These are phyloP conservation scores for Leucoraja erinaceus DNA, from an alignment of 2,113 vertebrate genomes.

Conservation along the genomic window DNA sequence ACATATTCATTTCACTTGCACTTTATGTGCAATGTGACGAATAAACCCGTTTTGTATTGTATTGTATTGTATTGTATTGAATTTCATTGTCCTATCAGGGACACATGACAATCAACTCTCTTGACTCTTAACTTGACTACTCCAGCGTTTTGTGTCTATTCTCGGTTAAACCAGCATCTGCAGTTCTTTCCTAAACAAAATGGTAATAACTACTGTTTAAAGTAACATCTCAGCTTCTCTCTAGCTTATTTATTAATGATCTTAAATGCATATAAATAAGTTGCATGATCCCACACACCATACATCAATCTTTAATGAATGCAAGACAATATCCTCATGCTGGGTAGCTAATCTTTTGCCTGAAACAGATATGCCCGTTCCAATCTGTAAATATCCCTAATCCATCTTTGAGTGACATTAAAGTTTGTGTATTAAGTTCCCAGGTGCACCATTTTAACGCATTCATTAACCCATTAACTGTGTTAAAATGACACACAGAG, in stretches of 20 bases:
- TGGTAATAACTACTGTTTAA: not conserved
- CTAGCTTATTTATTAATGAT: not conserved
- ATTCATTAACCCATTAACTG: not conserved
- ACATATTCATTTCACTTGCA: too few species aligned
- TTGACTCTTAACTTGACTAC: too few species aligned
- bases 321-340: not conserved
- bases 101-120: too few species aligned
- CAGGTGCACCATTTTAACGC: not conserved
- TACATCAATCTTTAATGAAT: not conserved
- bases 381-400: not conserved
- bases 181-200: too few species aligned
- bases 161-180: too few species aligned
- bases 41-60: too few species aligned
- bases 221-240: not conserved
- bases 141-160: too few species aligned
- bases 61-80: too few species aligned
- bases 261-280: not conserved
- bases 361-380: not conserved
- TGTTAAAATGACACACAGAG: not conserved
- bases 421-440: not conserved
- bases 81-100: too few species aligned
- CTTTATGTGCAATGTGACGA: too few species aligned
- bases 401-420: not conserved
- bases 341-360: not conserved
- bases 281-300: not conserved